phyloP scores from a whole-genome alignment of 2,113 vertebrate genomes.

The Pollimyrus isidori region DNA sequence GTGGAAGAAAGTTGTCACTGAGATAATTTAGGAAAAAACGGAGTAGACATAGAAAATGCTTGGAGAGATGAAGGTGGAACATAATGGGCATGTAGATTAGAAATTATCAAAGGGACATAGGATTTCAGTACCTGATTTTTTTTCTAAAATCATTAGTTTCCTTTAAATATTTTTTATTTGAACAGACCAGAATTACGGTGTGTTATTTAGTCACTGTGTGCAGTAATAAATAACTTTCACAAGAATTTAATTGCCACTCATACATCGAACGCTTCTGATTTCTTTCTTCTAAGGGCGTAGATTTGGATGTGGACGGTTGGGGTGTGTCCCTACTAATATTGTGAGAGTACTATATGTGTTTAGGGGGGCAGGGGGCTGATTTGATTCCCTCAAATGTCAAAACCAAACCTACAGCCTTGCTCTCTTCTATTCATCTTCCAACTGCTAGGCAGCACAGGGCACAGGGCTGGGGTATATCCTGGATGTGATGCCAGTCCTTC shows the following conservation, averaged over 20 bases:
- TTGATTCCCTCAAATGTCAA: not conserved
- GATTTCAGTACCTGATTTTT: not conserved
- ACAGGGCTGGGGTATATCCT: not conserved
- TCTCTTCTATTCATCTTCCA: not conserved
- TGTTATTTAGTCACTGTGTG: not conserved
- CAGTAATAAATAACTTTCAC: not conserved
- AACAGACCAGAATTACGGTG: not conserved
- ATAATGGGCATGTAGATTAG: not conserved
- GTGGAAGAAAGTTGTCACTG: constrained; percentile 36
- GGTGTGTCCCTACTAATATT: not conserved
- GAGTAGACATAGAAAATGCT: constrained; percentile 7
- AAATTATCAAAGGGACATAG: not conserved
- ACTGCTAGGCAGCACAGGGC: not conserved
- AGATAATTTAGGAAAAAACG: constrained; percentile 6
- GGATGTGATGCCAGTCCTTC: too few species aligned
- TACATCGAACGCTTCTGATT: not conserved
- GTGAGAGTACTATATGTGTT: not conserved
- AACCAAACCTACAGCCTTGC: not conserved
- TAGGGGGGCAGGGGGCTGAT: not conserved
- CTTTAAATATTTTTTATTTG: not conserved
- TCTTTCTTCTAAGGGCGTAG: not conserved
- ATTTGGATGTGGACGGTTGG: not conserved
- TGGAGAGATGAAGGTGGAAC: constrained; percentile 9
- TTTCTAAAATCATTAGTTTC: not conserved
- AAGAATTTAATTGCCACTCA: not conserved